Conservation (phyloP, 2,113 vertebrate species). For the Alectura lathami region DNA sequence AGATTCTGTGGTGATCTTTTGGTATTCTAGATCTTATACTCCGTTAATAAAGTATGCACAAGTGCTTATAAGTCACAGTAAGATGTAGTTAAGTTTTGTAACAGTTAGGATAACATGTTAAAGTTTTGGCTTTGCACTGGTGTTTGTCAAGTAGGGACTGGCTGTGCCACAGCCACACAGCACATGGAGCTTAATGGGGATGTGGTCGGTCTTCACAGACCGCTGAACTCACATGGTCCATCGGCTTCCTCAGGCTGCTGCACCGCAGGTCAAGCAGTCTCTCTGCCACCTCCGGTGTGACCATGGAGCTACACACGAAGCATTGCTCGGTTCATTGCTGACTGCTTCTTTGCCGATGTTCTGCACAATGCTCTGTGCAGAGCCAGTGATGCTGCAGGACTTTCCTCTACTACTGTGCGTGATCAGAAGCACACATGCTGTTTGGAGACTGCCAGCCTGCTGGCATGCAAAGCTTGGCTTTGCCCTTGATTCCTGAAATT, state of each 20-base stretch:
- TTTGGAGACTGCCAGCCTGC: not conserved
- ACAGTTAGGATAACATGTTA: slow-evolving; percentile 43
- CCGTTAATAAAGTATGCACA: slow-evolving; percentile 68
- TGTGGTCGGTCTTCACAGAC: not conserved
- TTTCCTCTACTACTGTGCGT: accelerated
- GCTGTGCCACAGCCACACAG: not conserved
- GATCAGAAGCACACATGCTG: not conserved
- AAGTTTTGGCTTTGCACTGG: slow-evolving; percentile 40
- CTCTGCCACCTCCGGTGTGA: not conserved
- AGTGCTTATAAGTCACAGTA: slow-evolving; percentile 57
- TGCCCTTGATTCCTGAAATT: not conserved
- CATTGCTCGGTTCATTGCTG: not conserved
- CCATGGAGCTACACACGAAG: not conserved
- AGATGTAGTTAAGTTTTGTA: slow-evolving; percentile 69
- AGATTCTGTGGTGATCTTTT: slow-evolving; percentile 55
- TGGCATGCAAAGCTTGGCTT: not conserved
- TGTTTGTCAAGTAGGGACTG: slow-evolving; percentile 25
- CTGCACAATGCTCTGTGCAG: accelerated
- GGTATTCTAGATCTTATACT: slow-evolving; percentile 66
- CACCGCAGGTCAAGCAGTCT: not conserved
- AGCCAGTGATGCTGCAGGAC: not conserved
- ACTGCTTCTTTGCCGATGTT: not conserved
- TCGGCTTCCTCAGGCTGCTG: not conserved
- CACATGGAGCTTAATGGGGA: not conserved
- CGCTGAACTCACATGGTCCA: accelerated